Conservation (phyloP, 2,888 invertebrate species). For the Flexamia atlantica region DNA sequence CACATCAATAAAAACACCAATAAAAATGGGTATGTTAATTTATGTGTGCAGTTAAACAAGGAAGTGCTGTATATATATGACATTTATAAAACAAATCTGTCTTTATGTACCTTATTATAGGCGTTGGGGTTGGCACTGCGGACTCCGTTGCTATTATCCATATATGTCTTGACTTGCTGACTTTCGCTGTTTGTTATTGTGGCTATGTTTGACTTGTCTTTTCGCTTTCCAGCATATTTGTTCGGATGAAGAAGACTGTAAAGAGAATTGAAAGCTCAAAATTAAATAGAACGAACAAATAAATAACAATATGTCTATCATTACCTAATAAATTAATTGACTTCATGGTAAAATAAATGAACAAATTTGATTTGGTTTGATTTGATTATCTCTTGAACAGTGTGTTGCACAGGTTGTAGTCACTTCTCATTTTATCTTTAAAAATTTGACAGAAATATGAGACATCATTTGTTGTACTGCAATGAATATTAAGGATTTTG, state of each 20-base stretch:
- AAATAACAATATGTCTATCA: too few relatives aligned
- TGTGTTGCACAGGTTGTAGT: too few relatives aligned
- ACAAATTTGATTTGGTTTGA: too few relatives aligned
- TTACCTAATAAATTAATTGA: too few relatives aligned
- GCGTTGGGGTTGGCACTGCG: constrained; percentile 89
- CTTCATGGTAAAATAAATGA: too few relatives aligned
- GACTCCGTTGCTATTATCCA: constrained; percentile 91
- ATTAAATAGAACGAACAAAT: too few relatives aligned
- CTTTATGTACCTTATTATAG: constrained; percentile 87
- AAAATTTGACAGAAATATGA: too few relatives aligned
- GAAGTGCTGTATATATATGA: not conserved
- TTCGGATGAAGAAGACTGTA: constrained; percentile 72
- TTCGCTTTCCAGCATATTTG: constrained; percentile 71
- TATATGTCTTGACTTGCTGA: constrained; percentile 93
- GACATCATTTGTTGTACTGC: too few relatives aligned
- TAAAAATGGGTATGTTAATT: constrained; percentile 59
- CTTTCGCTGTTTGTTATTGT: constrained; percentile 68
- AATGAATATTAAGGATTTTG: too few relatives aligned
- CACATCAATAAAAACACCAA: constrained; percentile 32
- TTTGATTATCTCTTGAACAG: too few relatives aligned
- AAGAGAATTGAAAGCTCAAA: too few relatives aligned
- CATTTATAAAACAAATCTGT: constrained; percentile 74
- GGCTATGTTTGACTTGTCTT: constrained; percentile 66
- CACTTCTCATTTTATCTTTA: too few relatives aligned
- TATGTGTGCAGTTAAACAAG: not conserved